phyloP scores from a whole-genome alignment of 2,797 vertebrate genomes.

The Gymnodraco acuticeps region DNA sequence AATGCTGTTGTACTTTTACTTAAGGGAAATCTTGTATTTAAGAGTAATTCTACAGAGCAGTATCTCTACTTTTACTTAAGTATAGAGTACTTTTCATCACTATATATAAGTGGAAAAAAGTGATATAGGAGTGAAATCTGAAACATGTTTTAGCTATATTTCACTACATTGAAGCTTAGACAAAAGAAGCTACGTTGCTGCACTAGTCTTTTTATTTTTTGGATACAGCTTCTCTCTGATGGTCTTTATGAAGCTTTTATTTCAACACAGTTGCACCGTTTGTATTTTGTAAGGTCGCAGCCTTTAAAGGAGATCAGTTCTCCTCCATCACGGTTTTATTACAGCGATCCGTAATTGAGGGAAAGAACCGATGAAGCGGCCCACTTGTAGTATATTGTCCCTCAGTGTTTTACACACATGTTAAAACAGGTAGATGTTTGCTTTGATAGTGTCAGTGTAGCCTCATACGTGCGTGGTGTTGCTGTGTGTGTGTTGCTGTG shows the following conservation, averaged over 20 bases:
- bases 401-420: constrained; percentile 7
- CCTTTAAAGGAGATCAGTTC: constrained; percentile 52
- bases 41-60: too few species aligned
- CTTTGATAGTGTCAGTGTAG: constrained; percentile 53
- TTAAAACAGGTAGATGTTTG: constrained; percentile 46
- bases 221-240: constrained; percentile 7
- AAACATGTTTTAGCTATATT: background rate
- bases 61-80: too few species aligned
- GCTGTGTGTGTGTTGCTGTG: constrained; percentile 53
- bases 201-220: background rate
- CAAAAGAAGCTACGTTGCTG: background rate
- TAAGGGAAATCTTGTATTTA: too few species aligned
- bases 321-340: constrained; percentile 45
- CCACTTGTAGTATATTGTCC: constrained; percentile 5
- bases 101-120: too few species aligned
- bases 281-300: constrained; percentile 53
- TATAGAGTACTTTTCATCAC: too few species aligned
- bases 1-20: too few species aligned
- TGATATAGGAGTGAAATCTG: background rate
- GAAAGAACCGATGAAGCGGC: constrained; percentile 21
- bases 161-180: background rate
- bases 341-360: constrained; percentile 1
- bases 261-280: constrained; percentile 40
- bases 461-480: constrained; percentile 47
- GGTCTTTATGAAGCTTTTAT: constrained; percentile 34